Evolutionary conservation across 1,140 invertebrate genomes (phyloP), one percentile per base, ranked within the genome.

Genomic region (Stratiolaelaps scimitus): DNA sequence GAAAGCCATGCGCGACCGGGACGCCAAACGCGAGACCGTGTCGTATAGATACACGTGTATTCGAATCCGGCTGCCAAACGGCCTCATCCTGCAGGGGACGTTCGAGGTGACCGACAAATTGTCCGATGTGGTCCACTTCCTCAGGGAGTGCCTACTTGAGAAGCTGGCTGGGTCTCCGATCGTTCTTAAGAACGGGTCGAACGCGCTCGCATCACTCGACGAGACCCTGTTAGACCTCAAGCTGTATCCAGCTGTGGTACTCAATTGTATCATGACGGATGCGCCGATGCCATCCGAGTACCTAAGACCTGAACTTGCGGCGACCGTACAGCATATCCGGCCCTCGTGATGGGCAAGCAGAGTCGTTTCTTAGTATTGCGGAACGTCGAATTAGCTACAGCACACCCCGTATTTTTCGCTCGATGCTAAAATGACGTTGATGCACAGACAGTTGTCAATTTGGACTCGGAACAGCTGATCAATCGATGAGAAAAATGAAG

Each of bases 1-100:
- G 0, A 92, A 91, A 78, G 89, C 88, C 0, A 93, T 94, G 87
- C 75, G 90, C 15, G 90, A 94, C 75, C 85, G 85, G 71, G 86
- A 92, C 60, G 88, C 90, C 74, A 73, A 83, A 67, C 76, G 84
- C 64, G 85, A 86, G 72, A 80, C 86, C 70, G 79, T 83, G 65
- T 85, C 29, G 28, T 95, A 94, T 74, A 85, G 85, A 71, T 96
- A 85, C 73, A 81, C 85, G 6, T 76, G 93, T 1, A 84, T 95
- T 53, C 76, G 91, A 69, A 80, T 94, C 66, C 80, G 86, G 64
- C 91, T 94, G 75, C 90, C 91, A 0, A 88, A 94, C 79, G 85
- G 85, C 7, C 81, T 89, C 67, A 81, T 87, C 66, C 75, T 92
- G 60, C 72, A 88, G 83, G 87, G 88, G 7, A 90, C 88, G 10